Evolutionary conservation across 2,113 vertebrate genomes (phyloP).

Genomic region (Clarias batrachus): DNA sequence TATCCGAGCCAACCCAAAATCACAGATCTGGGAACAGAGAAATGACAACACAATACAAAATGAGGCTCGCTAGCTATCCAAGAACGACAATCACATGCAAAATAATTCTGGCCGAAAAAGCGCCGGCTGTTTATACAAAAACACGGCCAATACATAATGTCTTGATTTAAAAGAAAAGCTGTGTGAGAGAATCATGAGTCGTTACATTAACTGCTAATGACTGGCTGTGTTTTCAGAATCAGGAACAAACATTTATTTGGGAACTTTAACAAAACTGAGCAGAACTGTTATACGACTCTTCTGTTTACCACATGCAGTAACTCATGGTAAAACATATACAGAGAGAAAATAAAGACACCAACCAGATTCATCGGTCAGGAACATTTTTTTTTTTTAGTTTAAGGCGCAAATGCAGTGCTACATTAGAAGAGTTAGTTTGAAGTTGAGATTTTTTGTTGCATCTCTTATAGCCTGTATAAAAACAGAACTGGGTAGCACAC

Average conservation of each 20-base stretch:
- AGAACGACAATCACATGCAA: neutral
- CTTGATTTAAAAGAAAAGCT: neutral
- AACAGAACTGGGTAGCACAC: neutral
- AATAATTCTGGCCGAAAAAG: neutral
- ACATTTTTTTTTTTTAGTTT: neutral
- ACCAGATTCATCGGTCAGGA: neutral
- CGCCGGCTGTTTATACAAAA: neutral
- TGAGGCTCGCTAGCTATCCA: neutral
- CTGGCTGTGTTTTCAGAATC: neutral
- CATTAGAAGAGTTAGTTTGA: neutral
- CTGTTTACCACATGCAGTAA: neutral
- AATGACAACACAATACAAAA: conserved; percentile 9
- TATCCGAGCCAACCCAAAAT: conserved; percentile 86
- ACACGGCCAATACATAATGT: neutral
- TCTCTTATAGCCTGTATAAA: neutral
- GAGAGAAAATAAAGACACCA: neutral
- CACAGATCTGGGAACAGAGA: conserved; percentile 77
- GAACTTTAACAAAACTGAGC: neutral
- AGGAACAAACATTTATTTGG: neutral
- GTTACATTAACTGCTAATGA: neutral
- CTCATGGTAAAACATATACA: neutral
- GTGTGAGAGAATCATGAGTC: neutral
- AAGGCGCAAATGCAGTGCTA: neutral
- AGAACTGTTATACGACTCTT: neutral
- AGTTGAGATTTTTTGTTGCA: neutral